phyloP scores from a whole-genome alignment of 2,113 vertebrate genomes.

The Neodontobutis hainanensis region DNA sequence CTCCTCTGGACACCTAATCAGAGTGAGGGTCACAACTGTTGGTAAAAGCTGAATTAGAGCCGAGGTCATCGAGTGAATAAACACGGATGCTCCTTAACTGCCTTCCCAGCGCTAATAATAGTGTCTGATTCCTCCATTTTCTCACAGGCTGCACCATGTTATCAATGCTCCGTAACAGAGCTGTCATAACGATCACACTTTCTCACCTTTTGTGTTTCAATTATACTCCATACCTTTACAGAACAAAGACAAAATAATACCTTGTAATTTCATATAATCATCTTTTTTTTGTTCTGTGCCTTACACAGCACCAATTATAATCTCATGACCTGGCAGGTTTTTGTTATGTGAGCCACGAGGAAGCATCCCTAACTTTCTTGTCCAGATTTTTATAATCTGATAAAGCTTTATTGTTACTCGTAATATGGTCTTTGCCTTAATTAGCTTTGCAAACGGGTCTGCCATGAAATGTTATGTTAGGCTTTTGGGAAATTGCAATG shows the following conservation, averaged over 20 bases:
- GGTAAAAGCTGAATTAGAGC: slow-evolving; percentile 26
- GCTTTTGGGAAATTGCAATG: not conserved
- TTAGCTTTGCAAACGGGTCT: slow-evolving; percentile 18
- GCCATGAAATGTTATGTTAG: slow-evolving; percentile 2
- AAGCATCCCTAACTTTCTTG: slow-evolving; percentile 1
- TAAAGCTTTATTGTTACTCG: slow-evolving; percentile 32
- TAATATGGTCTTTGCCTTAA: slow-evolving; percentile 34
- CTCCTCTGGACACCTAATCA: slow-evolving; percentile 63
- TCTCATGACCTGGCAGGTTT: not conserved
- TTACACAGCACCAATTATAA: slow-evolving; percentile 27
- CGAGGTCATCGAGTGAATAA: slow-evolving; percentile 36
- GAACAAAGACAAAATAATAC: slow-evolving; percentile 56
- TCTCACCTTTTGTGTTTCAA: slow-evolving; percentile 50
- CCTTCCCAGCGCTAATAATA: slow-evolving; percentile 20
- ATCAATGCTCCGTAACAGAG: slow-evolving; percentile 11
- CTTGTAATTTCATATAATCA: slow-evolving; percentile 50
- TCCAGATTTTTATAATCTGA: not conserved
- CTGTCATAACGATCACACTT: slow-evolving; percentile 35
- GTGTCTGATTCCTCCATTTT: slow-evolving; percentile 12
- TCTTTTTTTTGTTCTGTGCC: slow-evolving; percentile 26
- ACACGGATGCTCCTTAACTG: slow-evolving; percentile 1
- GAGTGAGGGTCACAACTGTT: slow-evolving; percentile 43
- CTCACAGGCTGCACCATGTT: slow-evolving; percentile 6
- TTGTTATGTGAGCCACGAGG: not conserved
- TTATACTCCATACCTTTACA: slow-evolving; percentile 35